A percentile compares a stretch with the other conserved stretches of the same genome.
phyloP scores from a whole-genome alignment of 2,888 invertebrate species.

The Melanotus villosus region DNA sequence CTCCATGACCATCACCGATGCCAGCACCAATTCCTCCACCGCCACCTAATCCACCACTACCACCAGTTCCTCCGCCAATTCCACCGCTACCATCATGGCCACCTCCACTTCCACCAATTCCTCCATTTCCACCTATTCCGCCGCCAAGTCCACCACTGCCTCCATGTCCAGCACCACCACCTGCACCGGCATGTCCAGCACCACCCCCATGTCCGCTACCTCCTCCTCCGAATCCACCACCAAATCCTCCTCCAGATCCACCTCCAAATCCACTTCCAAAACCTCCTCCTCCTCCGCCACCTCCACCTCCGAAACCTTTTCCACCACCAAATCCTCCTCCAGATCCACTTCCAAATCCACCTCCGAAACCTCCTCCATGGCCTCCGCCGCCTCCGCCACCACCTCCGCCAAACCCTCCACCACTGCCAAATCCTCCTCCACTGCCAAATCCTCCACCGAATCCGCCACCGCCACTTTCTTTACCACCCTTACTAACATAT shows the following conservation, averaged over 20 bases:
- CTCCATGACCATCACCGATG: not conserved
- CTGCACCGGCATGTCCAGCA: not conserved
- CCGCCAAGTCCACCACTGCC: conserved; percentile 22
- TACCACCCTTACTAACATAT: conserved; percentile 38
- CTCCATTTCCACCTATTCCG: not conserved
- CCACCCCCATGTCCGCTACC: conserved; percentile 18
- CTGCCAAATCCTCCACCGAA: conserved; percentile 29
- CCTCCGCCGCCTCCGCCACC: conserved; percentile 46
- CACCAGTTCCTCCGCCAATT: too few species aligned
- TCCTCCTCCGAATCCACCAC: conserved; percentile 11
- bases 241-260: not conserved
- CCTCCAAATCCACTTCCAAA: conserved; percentile 20
- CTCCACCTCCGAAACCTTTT: conserved; percentile 14
- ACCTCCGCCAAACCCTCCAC: conserved; percentile 51
- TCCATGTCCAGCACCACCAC: not conserved
- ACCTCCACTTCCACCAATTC: conserved; percentile 32
- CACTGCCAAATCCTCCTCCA: conserved; percentile 40
- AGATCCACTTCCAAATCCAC: conserved; percentile 43
- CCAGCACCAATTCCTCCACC: not conserved
- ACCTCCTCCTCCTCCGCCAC: conserved; percentile 20
- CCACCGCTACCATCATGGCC: conserved; percentile 40
- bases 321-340: conserved; percentile 30
- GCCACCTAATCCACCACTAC: too few species aligned
- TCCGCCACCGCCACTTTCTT: conserved; percentile 40
- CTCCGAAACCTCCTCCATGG: conserved; percentile 17